Percentiles rank a stretch among this genome's conserved stretches.
Conservation (phyloP, 2,113 vertebrate species). For the Pseudorasbora parva region DNA sequence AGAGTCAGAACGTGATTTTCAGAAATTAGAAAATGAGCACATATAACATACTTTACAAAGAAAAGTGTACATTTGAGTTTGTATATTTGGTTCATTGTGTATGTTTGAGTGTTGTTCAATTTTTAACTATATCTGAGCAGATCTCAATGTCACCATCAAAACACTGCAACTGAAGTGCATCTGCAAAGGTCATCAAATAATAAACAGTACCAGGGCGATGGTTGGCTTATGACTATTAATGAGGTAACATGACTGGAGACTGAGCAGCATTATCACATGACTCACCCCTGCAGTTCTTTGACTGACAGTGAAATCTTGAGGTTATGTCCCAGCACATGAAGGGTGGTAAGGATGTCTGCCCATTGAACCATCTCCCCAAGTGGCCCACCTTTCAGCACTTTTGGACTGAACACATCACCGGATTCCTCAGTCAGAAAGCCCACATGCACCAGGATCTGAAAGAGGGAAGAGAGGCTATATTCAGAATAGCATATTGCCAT, state of each 20-base stretch:
- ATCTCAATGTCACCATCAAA: neutral
- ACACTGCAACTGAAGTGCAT: neutral
- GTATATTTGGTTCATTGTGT: neutral
- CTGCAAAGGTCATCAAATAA: neutral
- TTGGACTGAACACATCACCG: conserved; percentile 93
- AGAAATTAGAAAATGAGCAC: too few relatives aligned
- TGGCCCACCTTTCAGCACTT: conserved; percentile 94
- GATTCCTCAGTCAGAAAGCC: conserved; percentile 98
- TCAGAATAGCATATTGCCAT: neutral
- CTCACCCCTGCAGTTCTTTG: conserved; percentile 96
- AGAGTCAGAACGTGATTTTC: too few relatives aligned
- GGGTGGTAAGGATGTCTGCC: conserved; percentile 93
- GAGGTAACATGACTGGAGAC: neutral
- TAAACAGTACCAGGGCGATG: neutral
- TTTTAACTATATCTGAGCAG: too few relatives aligned
- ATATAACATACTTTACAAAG: neutral
- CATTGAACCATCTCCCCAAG: conserved; percentile 99
- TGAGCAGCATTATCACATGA: conserved; percentile 1
- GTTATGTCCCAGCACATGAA: conserved; percentile 90
- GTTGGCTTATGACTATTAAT: neutral
- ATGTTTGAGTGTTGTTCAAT: too few relatives aligned
- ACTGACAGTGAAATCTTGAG: conserved; percentile 91
- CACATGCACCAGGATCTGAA: conserved; percentile 91
- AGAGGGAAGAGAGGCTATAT: neutral
- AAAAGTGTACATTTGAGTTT: neutral